Evolutionary conservation across 2,797 vertebrate species (phyloP), one percentile per base, ranked within the genome.

Genomic region (Apogon talboti): DNA sequence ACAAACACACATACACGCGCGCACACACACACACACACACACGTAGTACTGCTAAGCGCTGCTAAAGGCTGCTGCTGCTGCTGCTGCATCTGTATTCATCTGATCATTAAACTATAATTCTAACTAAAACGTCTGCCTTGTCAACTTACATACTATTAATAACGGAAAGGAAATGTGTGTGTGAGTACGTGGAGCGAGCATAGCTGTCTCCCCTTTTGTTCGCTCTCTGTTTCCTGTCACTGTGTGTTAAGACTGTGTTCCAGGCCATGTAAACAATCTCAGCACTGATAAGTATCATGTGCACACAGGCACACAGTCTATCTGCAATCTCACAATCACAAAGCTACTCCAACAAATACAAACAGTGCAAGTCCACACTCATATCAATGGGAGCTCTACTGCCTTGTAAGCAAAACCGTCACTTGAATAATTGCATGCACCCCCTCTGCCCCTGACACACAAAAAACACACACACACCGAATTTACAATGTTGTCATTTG

Each of bases 201-300:
- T 42, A 35, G 11, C 45, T 52, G 24, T 24, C 43, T 15, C 49
- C 53, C n/a, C 18, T 10, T 35, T 35, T 35, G 33, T 35, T 21
- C 13, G 42, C 2, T 28, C 16, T 58, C 66, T 72, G 50, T 52
- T 74, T 66, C 43, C 48, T 40, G 60, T 60, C 72, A 66, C 52
- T 69, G 43, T 49, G 67, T 66, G 53, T 76, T 74, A 66, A 21
- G 38, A 54, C n/a, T 47, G 57, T 78, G 78, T 47, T 47, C 37
- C 16, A 56, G 58, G 57, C 63, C 45, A 41, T 60, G 73, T 74
- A 75, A 85, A 78, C 71, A 78, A 30, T 8, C 41, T 71, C 53
- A 67, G 41, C 35, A 42, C 50, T 30, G 78, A 81, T 79, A 74
- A 72, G n/a, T 10, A 62, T 74, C 55, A 46, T 49, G 44, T 18